Evolutionary conservation across 2,797 vertebrate species (phyloP), one percentile per base, ranked within the genome.

Genomic region (Microtus obscurus): DNA sequence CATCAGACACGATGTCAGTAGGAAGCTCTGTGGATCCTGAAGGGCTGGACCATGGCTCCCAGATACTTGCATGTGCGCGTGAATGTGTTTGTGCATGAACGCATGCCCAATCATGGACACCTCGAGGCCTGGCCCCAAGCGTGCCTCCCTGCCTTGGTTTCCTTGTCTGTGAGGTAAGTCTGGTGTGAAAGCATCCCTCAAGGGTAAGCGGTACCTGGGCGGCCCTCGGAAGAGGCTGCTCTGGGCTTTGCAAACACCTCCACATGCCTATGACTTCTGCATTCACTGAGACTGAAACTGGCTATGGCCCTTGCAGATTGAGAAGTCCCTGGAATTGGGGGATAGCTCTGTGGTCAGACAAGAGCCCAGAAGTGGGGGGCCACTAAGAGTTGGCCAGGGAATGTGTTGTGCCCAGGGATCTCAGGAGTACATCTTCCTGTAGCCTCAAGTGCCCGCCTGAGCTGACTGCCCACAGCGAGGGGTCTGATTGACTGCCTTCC

Each of bases 201-300:
- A 0, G 0, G 45, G 82, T n/a, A 61, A 12, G 81, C 53, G 14
- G 14, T 29, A 40, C 14, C 2, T 17, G n/a, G 0, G 25, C 0
- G 0, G 45, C 23, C 31, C 61, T 6, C 2, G 13, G 45, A 19
- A 34, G 7, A 25, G 27, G 29, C 76, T 31, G 2, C 10, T 6
- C 3, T 63, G 25, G 10, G 37, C 76, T 65, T 6, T 0, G 14
- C 11, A 1, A 19, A 31, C 14, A 2, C n/a, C 6, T 17, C 37
- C 1, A 4, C 16, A 27, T 1, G 0, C 10, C 23, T 0, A 0
- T 19, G 37, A 21, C 83, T 65, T 25, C 23, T 4, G 13, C 69
- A 27, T 31, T 17, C 31, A 43, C 78, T 25, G 65, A 25, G 56
- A 56, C 34, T 8, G 80, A 86, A 78, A 43, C 59, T 6, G 45